Conservation (phyloP, 37 sponge, comb jelly and placozoan species). For the Crambe crambe region DNA sequence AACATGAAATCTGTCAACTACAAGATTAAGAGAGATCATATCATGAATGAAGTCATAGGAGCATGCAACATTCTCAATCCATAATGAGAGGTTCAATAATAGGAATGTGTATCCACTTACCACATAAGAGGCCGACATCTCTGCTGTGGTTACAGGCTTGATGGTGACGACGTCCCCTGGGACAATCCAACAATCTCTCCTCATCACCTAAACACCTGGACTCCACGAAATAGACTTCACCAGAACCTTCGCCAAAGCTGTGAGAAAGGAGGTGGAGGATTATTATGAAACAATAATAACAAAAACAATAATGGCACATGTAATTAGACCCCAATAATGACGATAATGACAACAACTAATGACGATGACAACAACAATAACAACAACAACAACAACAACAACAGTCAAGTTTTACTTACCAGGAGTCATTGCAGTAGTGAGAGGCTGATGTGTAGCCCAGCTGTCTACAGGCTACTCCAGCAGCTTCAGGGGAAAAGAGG, state of each 20-base stretch:
- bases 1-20: too few relatives aligned
- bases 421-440: conserved; percentile 46
- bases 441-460: conserved; percentile 22
- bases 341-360: too few relatives aligned
- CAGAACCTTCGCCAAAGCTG: conserved; percentile 21
- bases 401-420: conserved; percentile 22
- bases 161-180: not conserved
- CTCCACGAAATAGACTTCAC: conserved; percentile 11
- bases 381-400: too few relatives aligned
- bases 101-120: too few relatives aligned
- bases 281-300: not conserved
- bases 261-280: not conserved
- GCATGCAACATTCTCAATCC: too few relatives aligned
- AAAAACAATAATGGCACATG: not conserved
- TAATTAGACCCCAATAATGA: not conserved
- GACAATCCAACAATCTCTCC: conserved; percentile 21
- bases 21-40: too few relatives aligned
- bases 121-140: conserved; percentile 28
- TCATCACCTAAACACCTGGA: conserved; percentile 14
- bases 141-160: conserved; percentile 4
- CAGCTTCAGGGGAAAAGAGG: conserved; percentile 32
- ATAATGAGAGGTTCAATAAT: too few relatives aligned
- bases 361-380: not conserved
- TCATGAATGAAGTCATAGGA: too few relatives aligned
- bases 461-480: conserved; percentile 52